Evolutionary conservation across 1,140 invertebrate genomes (phyloP), one percentile per base, ranked within the genome.

Genomic region (Neodiprion pinetum): DNA sequence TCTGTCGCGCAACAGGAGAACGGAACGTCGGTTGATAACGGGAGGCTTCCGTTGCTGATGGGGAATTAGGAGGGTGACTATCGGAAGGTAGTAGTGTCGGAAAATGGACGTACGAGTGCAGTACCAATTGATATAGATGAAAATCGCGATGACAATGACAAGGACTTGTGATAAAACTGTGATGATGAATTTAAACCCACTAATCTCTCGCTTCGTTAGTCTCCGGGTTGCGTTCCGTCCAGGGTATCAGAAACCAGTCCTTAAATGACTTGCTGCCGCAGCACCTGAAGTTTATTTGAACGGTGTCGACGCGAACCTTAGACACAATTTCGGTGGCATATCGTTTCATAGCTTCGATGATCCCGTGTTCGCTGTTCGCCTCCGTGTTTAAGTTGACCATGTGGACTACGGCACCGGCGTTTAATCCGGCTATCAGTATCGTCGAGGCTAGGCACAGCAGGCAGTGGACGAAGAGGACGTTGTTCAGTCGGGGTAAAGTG

Each of bases 1-100:
- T 74, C 66, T 2, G 71, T 73, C n/a, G 74, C 50, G n/a, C 79
- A 81, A 23, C 80, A 80, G 4, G 79, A 81, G n/a, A 75, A 80
- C 0, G 80, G 79, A 1, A 81, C 79, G 48, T 80, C 78, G 1
- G 23, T 47, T 1, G 67, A 14, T 7, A 47, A 14, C 1, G 67
- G 9, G 3, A 4, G 53, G 1, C 74, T 72, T 9, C 5, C 11
- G 9, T 8, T 61, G 53, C 53, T 61, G 28, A 5, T 40, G 28
- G 28, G 28, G 28, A 40, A 40, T 40, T 40, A 21, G 28, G 28
- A 40, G 5, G 28, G 8, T 40, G 5, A 40, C 1, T 21, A 21
- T 40, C 28, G 28, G 1, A 40, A 1, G 2, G 28, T 40, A 40
- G 28, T 3, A 40, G 5, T 3, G 28, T 40, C 28, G 28, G 5